phyloP scores from a whole-genome alignment of 2,797 vertebrate species.

The Sardinella longiceps region DNA sequence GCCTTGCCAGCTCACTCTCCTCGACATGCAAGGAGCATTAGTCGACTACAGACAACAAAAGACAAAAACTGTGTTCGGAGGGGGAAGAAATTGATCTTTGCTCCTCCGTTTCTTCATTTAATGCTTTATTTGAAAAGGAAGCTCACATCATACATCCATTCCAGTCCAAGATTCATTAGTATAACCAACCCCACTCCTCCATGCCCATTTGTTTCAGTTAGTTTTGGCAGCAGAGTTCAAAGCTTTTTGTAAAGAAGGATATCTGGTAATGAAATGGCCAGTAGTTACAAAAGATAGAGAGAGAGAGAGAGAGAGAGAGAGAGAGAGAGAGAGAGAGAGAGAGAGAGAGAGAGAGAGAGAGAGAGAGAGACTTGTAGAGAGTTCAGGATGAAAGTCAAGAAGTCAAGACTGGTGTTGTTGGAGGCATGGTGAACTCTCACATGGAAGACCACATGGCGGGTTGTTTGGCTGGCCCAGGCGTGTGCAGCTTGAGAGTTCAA shows the following conservation, averaged over 20 bases:
- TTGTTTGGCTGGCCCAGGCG: conserved; percentile 58
- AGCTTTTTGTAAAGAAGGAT: neutral
- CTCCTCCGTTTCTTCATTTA: neutral
- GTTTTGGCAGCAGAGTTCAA: neutral
- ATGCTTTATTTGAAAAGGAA: neutral
- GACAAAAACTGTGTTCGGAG: conserved; percentile 48
- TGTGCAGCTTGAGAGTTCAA: conserved; percentile 61
- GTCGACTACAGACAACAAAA: conserved; percentile 8
- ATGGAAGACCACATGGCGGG: conserved; percentile 63
- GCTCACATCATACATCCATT: neutral
- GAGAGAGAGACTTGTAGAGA: conserved; percentile 25
- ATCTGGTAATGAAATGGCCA: neutral
- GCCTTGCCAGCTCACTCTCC: conserved; percentile 63
- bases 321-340: neutral
- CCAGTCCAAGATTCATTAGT: neutral
- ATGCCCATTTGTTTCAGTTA: neutral
- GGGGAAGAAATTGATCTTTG: conserved; percentile 29
- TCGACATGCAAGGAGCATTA: conserved; percentile 71
- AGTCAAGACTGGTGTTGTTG: neutral
- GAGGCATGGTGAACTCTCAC: conserved; percentile 44
- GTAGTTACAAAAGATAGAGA: neutral
- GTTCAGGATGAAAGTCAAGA: neutral
- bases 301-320: neutral
- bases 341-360: neutral
- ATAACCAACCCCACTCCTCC: neutral